Conservation (phyloP, 1,140 invertebrate species). For the Caenorhabditis inopinata region DNA sequence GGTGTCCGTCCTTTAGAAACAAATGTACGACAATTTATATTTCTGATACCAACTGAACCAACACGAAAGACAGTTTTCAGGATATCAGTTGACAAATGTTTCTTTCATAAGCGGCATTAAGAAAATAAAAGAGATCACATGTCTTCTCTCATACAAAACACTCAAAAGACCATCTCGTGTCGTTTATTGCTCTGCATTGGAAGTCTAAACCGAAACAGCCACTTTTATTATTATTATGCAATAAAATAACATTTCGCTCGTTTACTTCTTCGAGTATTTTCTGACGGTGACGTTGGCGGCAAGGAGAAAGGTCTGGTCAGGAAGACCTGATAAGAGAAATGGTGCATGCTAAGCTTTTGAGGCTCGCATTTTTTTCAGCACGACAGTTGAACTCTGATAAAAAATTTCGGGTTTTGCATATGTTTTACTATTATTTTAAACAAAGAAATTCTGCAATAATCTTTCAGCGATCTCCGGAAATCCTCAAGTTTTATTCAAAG, state of each 20-base stretch:
- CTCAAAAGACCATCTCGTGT: not conserved
- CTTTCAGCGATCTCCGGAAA: not conserved
- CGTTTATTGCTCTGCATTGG: not conserved
- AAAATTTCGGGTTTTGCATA: not conserved
- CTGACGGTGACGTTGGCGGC: not conserved
- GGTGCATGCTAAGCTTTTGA: not conserved
- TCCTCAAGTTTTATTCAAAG: no score
- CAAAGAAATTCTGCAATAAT: not conserved
- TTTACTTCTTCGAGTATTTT: slow-evolving; percentile 13
- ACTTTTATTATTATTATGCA: slow-evolving; percentile 7
- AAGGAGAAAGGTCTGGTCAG: not conserved
- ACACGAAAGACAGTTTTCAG: no score
- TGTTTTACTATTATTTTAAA: not conserved
- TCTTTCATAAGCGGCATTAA: no score
- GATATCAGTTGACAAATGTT: no score
- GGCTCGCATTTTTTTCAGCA: not conserved
- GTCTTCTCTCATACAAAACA: not conserved
- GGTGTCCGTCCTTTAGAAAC: no score
- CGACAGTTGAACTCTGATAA: not conserved
- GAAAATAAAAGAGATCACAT: not conserved
- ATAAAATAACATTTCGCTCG: slow-evolving; percentile 15
- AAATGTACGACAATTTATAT: no score
- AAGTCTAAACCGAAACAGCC: not conserved
- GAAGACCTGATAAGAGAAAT: not conserved
- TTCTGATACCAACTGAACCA: no score